Evolutionary conservation across 2,113 vertebrate species (phyloP), one percentile per base, ranked within the genome.

Genomic region (Campylomormyrus tamandua): DNA sequence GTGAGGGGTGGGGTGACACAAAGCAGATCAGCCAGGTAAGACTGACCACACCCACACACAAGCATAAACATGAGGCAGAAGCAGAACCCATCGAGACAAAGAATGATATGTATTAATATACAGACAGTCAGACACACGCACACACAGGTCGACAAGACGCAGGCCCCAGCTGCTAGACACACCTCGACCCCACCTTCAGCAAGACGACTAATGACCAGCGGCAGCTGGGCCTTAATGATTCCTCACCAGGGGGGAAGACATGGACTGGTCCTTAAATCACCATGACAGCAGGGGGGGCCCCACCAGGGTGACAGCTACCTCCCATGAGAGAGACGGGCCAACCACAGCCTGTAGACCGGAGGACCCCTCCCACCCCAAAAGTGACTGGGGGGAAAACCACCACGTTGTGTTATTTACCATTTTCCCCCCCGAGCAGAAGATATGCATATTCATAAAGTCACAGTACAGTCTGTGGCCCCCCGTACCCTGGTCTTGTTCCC

Each of bases 191-290:
- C n/a, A 49, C 24, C 86, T 80, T 85, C 86, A 80, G 49, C 27
- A 85, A 77, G 62, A 49, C 24, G 45, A 46, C 46, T 80, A 90
- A 90, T 90, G 90, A 88, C 85, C 48, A 8, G 49, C 62, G 6
- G 86, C 89, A 90, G 89, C 89, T 90, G 89, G 56, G 89, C 31
- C 58, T n/a, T 48, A 90, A 90, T 90, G 39, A 87, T 17, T n/a
- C 85, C 21, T 45, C 42, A 48, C 58, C 8, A 9, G 89, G 83
- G 48, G 83, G 62, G 58, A 35, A 9, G 19, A 49, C 19, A n/a
- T 13, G n/a, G 83, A 46, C 52, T 35, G 58, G 17, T 17, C 49
- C 85, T 87, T 35, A 87, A 53, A 87, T 87, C 85, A 87, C 48
- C 85, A 87, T 56, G 85, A 53, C 50, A 87, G 49, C n/a, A 35